phyloP scores from a whole-genome alignment of 1,140 invertebrate genomes.

The Chlorops oryzae region DNA sequence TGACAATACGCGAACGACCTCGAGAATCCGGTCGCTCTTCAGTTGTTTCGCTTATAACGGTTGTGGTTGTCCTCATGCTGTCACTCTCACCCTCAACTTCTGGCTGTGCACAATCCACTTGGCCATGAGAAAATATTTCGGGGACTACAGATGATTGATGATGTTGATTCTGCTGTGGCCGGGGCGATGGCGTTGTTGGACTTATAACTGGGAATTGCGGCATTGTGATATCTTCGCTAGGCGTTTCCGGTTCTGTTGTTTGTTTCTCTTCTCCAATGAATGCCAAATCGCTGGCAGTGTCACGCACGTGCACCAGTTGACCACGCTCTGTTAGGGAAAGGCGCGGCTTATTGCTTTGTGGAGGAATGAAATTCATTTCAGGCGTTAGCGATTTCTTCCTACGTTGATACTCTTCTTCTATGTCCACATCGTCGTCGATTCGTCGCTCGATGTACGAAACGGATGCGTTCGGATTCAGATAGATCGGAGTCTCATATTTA shows the following conservation, averaged over 20 bases:
- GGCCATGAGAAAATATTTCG: not conserved
- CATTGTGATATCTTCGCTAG: constrained; percentile 6
- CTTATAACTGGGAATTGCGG: no score
- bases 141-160: not conserved
- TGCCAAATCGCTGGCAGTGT: constrained; percentile 32
- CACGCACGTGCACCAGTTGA: constrained; percentile 38
- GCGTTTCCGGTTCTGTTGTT: constrained; percentile 11
- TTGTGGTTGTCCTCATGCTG: constrained; percentile 21
- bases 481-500: constrained; percentile 52
- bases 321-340: constrained; percentile 38
- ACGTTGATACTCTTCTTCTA: constrained; percentile 21
- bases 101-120: no score
- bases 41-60: constrained; percentile 33
- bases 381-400: constrained; percentile 25
- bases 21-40: constrained; percentile 36
- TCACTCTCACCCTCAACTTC: no score
- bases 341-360: constrained; percentile 29
- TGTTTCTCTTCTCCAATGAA: constrained; percentile 4
- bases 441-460: constrained; percentile 53
- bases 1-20: constrained; percentile 34
- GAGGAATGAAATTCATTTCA: constrained; percentile 23
- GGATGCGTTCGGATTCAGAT: constrained; percentile 58
- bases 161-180: not conserved
- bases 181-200: not conserved
- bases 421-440: constrained; percentile 14